A percentile compares a stretch with the other conserved stretches of the same genome.
phyloP scores from a whole-genome alignment of 2,888 invertebrate genomes.

The Drosophila subquinaria region DNA sequence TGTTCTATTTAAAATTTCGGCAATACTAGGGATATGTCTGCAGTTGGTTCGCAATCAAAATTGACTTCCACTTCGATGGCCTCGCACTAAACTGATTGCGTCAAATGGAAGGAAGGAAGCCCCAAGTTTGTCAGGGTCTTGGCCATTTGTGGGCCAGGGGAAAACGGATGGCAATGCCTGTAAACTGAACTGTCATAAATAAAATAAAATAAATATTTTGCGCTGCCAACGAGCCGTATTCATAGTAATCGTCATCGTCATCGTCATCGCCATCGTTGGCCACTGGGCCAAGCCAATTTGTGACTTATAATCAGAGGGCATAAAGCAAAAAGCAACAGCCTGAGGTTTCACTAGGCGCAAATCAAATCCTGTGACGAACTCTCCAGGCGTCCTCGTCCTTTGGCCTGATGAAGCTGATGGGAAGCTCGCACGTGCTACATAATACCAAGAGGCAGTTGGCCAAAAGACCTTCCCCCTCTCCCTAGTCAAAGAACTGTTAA shows the following conservation, averaged over 20 bases:
- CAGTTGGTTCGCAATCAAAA: conserved; percentile 51
- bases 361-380: conserved; percentile 63
- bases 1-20: no score
- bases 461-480: background rate
- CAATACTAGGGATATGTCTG: background rate
- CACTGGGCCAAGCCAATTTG: conserved; percentile 48
- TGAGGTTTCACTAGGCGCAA: conserved; percentile 43
- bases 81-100: conserved; percentile 58
- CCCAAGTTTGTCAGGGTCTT: conserved; percentile 41
- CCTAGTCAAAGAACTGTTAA: background rate
- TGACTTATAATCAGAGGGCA: conserved; percentile 51
- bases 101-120: conserved; percentile 50
- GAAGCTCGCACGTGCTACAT: conserved; percentile 54
- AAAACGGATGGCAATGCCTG: conserved; percentile 29
- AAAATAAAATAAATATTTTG: conserved; percentile 62
- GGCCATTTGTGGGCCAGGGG: conserved; percentile 25
- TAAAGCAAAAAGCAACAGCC: conserved; percentile 27
- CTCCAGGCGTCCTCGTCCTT: conserved; percentile 22
- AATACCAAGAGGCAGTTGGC: conserved; percentile 50
- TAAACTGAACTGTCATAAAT: conserved; percentile 62
- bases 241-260: background rate
- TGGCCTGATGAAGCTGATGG: conserved; percentile 35
- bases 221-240: conserved; percentile 43
- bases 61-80: conserved; percentile 55
- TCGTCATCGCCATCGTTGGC: background rate